phyloP scores from a whole-genome alignment of 2,113 vertebrate species.

The Urocynchramus pylzowi region DNA sequence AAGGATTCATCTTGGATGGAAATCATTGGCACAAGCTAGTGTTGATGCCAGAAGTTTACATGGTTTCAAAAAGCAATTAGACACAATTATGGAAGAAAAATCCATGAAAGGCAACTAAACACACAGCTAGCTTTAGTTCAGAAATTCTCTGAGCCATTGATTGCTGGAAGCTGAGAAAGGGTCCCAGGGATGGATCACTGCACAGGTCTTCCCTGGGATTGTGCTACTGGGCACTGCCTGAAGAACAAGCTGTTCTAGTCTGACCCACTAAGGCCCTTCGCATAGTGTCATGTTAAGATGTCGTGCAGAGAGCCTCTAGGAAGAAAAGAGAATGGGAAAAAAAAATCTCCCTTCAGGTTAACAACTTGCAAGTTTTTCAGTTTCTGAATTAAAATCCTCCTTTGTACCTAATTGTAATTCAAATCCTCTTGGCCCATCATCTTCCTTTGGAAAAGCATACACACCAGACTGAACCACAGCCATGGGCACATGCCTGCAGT shows the following conservation, averaged over 20 bases:
- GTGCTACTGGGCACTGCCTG: background rate
- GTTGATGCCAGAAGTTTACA: slow-evolving; percentile 1
- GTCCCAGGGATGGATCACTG: background rate
- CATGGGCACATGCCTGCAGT: accelerated
- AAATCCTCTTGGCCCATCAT: background rate
- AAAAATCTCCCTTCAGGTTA: background rate
- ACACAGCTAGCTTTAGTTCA: background rate
- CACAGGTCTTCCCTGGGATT: background rate
- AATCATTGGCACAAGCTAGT: slow-evolving; percentile 9
- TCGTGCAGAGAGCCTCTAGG: background rate
- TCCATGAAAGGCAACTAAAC: background rate
- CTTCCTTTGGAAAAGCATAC: background rate
- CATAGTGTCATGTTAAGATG: background rate
- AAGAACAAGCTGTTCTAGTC: background rate
- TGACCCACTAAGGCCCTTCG: background rate
- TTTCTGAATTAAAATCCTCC: background rate
- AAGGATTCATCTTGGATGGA: slow-evolving; percentile 6
- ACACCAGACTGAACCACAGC: background rate
- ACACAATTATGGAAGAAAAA: slow-evolving; percentile 7
- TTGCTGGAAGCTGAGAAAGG: background rate
- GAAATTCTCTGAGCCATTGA: background rate
- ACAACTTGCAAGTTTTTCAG: background rate
- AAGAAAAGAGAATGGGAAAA: background rate
- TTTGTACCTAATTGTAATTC: background rate
- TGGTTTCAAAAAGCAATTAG: slow-evolving; percentile 35